Percentiles rank a stretch among this genome's conserved stretches.
Conservation (phyloP, 2,888 invertebrate species). For the Parelbella ahira region DNA sequence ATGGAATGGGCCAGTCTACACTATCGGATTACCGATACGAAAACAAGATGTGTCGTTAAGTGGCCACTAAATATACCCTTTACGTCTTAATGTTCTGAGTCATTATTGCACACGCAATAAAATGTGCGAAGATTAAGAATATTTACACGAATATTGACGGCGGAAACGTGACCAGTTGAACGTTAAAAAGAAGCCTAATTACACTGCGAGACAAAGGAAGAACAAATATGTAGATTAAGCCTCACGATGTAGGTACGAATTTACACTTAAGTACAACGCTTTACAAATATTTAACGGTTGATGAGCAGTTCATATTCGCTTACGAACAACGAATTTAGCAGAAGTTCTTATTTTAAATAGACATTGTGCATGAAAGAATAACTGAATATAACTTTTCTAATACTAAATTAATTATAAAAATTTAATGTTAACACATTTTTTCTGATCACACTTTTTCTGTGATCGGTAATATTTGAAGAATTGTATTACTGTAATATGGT, state of each 20-base stretch:
- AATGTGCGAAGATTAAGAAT: conserved; percentile 31
- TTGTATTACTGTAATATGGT: too few species aligned
- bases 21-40: conserved; percentile 28
- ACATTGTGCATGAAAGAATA: too few species aligned
- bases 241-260: conserved; percentile 16
- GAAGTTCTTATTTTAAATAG: too few species aligned
- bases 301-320: neutral
- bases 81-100: conserved; percentile 42
- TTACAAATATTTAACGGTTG: conserved; percentile 3
- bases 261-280: conserved; percentile 11
- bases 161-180: conserved; percentile 19
- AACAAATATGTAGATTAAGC: conserved; percentile 21
- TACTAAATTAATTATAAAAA: too few species aligned
- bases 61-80: conserved; percentile 41
- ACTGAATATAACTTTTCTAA: too few species aligned
- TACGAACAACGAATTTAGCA: too few species aligned
- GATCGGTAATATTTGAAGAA: too few species aligned
- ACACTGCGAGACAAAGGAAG: conserved; percentile 22
- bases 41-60: conserved; percentile 37
- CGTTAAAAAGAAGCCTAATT: conserved; percentile 25
- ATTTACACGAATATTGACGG: conserved; percentile 26
- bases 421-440: too few species aligned
- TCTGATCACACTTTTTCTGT: too few species aligned
- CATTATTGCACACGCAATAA: conserved; percentile 31
- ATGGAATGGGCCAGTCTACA: conserved; percentile 11